Evolutionary conservation across 1,140 invertebrate species (phyloP), one percentile per base, ranked within the genome.

Genomic region (Bicyclus anynana): DNA sequence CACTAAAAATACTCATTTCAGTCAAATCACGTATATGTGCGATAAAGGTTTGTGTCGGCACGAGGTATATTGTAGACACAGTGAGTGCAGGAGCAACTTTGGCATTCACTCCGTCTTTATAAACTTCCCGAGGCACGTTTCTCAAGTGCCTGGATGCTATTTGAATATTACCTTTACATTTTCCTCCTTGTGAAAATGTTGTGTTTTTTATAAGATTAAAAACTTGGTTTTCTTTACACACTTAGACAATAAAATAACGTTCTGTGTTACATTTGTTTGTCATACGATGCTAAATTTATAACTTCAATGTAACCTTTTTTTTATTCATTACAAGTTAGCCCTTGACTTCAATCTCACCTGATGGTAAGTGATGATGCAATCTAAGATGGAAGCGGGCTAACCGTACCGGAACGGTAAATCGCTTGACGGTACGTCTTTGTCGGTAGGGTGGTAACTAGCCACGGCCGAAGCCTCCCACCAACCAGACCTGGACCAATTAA

Each of bases 91-190:
- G 37, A 9, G 16, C 37, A 40, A 40, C 37, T 40, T 40, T 40
- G 16, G 37, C 17, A 40, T 40, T 40, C 37, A 40, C 37, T 16
- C 10, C 37, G 37, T 17, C 37, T 40, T 40, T 40, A 40, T 17
- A 40, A 40, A 40, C 37, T 40, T 40, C 37, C 37, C 37, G 37
- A 5, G 37, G 37, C 37, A 17, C 13, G 37, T 40, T 40, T 40
- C 6, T 13, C 13, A 40, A 40, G 29, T 33, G 29, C 29, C 33
- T 17, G 37, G 37, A 17, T 40, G 37, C 37, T 40, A 40, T 17
- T 40, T 14, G 37, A 40, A 40, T 40, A 40, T 40, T 16, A 40
- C 37, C 37, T 17, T 6, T 14, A 40, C 14, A 40, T 40, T 40
- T 40, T 40, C 2, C 29, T 12, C 1, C 12, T 2, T 10, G 29